These are phyloP conservation scores for Anguilla japonica DNA, from an alignment of 2,113 vertebrate species.

Conservation along the genomic window DNA sequence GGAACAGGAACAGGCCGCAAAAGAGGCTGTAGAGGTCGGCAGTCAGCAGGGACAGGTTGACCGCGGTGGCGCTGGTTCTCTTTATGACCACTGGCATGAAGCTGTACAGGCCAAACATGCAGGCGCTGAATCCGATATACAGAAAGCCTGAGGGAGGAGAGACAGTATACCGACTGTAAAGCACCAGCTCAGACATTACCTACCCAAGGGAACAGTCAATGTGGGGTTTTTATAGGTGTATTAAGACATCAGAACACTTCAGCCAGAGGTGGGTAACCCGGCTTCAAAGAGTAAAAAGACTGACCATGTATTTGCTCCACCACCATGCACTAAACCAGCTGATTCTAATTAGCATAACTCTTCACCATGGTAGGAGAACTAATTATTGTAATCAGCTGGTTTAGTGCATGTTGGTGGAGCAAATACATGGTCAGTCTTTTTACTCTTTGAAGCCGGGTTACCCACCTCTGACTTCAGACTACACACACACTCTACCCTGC, in stretches of 20 bases:
- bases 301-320: too few relatives aligned
- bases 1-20: slow-evolving; percentile 90
- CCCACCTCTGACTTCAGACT: too few relatives aligned
- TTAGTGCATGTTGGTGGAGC: too few relatives aligned
- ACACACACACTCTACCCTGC: background rate
- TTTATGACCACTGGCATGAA: slow-evolving; percentile 94
- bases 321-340: too few relatives aligned
- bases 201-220: background rate
- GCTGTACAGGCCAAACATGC: slow-evolving; percentile 95
- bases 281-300: too few relatives aligned
- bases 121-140: slow-evolving; percentile 88
- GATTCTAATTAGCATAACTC: too few relatives aligned
- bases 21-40: slow-evolving; percentile 92
- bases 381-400: too few relatives aligned
- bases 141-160: slow-evolving; percentile 76
- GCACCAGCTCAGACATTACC: background rate
- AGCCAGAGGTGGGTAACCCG: too few relatives aligned
- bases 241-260: background rate
- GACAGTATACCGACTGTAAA: slow-evolving; percentile 19
- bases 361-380: too few relatives aligned
- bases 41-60: slow-evolving; percentile 90
- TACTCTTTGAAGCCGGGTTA: too few relatives aligned
- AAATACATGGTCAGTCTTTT: too few relatives aligned
- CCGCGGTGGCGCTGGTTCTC: slow-evolving; percentile 87
- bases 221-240: too few relatives aligned